Base-by-base conservation (phyloP, 2,888 invertebrate species). In the Cephus runcator region DNA sequence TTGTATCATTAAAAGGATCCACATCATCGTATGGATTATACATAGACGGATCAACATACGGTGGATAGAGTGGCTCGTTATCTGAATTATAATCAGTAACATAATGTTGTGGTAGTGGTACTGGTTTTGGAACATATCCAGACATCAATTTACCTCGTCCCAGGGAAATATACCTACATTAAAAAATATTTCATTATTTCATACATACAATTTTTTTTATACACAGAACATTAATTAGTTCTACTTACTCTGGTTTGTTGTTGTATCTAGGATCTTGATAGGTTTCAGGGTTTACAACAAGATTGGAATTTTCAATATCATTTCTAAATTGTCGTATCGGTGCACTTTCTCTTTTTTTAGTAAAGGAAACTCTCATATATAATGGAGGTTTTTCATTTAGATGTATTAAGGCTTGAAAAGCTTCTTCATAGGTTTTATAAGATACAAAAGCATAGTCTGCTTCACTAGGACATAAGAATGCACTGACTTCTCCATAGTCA, bases 321-420 rank as follows among this genome's bases (percentile, higher is more conserved):
- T 56, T 56, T 56, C 56, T 56, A 15, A 56, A 56, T 56, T 56
- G 56, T 56, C 56, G 56, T 23, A 9, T 56, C 1, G 56, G 56
- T 56, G 23, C 56, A 9, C 9, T 56, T 23, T 56, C 56, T 56
- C 23, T 56, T 56, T 23, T 83, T 75, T 81, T 86, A 0, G 85
- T 83, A 79, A 90, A 84, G 69, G 84, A 80, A 34, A 91, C 82
- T 77, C 81, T 80, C 11, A 91, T 76, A 40, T 80, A 74, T 15
- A 91, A 77, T 12, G 91, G 90, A n/a, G 80, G 76, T 11, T 77
- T 77, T 34, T 84, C 73, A 40, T 90, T 73, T 15, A 91, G 81
- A n/a, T 83, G 79, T 33, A 83, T 82, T 11, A 90, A 87, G 1
- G 90, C 88, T 11, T 34, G 30, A 80, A 91, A 89, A 3, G 90